These are phyloP conservation scores for Clunio marinus DNA, from an alignment of 2,888 invertebrate species.

Conservation along the genomic window DNA sequence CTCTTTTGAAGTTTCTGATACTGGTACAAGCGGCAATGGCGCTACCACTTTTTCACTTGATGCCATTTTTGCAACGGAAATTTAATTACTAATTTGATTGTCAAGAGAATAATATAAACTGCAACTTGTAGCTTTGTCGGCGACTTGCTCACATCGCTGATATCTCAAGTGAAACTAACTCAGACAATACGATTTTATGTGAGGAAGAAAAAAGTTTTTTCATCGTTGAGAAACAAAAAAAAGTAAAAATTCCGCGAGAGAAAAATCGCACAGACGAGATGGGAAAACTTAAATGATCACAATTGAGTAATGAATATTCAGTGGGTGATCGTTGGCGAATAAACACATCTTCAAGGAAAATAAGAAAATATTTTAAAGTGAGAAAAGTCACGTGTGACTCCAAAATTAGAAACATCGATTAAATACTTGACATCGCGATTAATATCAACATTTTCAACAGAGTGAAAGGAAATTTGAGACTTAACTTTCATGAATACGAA, in stretches of 20 bases:
- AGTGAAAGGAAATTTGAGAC: too few species aligned
- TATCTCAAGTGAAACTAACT: constrained; percentile 2
- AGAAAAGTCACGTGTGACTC: too few species aligned
- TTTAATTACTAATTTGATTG: not conserved
- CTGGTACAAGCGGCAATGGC: not conserved
- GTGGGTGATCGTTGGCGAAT: not conserved
- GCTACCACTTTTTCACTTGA: not conserved
- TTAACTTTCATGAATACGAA: too few species aligned
- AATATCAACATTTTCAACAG: too few species aligned
- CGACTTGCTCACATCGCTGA: not conserved
- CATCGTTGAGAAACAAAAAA: too few species aligned
- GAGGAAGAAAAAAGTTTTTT: not conserved
- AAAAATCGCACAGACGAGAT: not conserved
- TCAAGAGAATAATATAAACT: not conserved
- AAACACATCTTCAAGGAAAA: too few species aligned
- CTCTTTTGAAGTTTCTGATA: not conserved
- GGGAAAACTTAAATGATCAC: not conserved
- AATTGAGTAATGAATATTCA: not conserved
- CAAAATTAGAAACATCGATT: too few species aligned
- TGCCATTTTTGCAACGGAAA: not conserved
- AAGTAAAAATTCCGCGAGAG: constrained; percentile 1
- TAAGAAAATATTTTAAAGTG: too few species aligned
- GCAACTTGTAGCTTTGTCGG: not conserved
- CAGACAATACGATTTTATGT: not conserved
- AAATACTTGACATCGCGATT: too few species aligned